A percentile compares a stretch with the other conserved stretches of the same genome.
These are phyloP conservation scores for Onthophagus sagittarius DNA, from an alignment of 2,888 invertebrate genomes.

Conservation along the genomic window DNA sequence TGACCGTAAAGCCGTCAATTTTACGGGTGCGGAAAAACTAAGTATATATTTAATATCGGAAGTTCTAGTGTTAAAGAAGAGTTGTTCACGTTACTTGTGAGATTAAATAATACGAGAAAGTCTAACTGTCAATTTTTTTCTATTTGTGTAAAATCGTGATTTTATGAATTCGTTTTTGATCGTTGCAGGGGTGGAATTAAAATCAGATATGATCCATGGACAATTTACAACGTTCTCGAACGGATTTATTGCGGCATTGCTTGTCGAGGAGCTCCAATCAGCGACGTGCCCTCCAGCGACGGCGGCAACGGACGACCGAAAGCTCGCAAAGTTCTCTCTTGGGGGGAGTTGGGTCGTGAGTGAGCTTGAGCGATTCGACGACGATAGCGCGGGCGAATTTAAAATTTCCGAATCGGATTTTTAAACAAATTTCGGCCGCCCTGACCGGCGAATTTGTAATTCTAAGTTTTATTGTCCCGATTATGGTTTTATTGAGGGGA, in stretches of 20 bases:
- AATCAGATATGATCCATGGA: not conserved
- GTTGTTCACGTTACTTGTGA: too few species aligned
- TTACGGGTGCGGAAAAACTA: too few species aligned
- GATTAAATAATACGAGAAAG: too few species aligned
- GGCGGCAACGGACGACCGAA: slow-evolving; percentile 19
- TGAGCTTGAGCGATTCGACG: slow-evolving; percentile 23
- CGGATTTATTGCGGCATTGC: not conserved
- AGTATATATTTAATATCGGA: too few species aligned
- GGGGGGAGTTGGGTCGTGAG: not conserved
- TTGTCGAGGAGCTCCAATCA: not conserved
- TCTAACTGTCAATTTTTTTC: too few species aligned
- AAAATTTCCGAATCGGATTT: slow-evolving; percentile 45
- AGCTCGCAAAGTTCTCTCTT: not conserved
- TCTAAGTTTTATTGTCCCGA: slow-evolving; percentile 48
- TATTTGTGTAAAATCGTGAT: too few species aligned
- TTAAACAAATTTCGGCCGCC: slow-evolving; percentile 45
- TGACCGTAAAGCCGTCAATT: too few species aligned
- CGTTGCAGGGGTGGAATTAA: not conserved
- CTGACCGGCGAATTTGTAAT: slow-evolving; percentile 44
- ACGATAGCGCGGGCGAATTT: slow-evolving; percentile 44
- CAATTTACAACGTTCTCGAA: not conserved
- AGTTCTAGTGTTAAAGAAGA: too few species aligned
- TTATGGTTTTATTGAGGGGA: slow-evolving; percentile 40
- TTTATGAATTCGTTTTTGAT: too few species aligned
- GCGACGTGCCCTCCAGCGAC: slow-evolving; percentile 30